Conservation (phyloP, 2,797 vertebrate species). For the Takifugu rubripes region DNA sequence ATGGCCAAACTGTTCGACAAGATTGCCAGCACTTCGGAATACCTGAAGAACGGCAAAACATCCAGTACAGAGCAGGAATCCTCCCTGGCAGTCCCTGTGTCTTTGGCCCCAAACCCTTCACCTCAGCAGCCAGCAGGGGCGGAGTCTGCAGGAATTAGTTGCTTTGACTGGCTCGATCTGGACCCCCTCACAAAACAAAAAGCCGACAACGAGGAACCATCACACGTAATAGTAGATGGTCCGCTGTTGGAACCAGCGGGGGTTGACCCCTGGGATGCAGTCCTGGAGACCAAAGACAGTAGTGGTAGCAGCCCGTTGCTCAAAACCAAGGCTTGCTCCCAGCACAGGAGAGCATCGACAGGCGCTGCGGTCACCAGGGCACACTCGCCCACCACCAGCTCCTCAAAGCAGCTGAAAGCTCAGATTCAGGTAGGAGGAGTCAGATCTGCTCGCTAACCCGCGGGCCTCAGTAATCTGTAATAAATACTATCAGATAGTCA, state of each 20-base stretch:
- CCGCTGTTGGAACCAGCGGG: constrained; percentile 54
- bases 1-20: constrained; percentile 95
- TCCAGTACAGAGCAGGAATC: constrained; percentile 76
- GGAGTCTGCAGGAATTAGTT: constrained; percentile 77
- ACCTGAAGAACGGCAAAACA: constrained; percentile 88
- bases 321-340: constrained; percentile 27
- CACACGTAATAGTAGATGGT: constrained; percentile 43
- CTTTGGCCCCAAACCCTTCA: constrained; percentile 75
- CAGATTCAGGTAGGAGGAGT: constrained; percentile 78
- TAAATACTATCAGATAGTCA: no score
- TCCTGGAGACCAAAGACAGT: constrained; percentile 81
- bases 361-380: constrained; percentile 85
- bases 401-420: constrained; percentile 61
- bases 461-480: no score
- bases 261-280: constrained; percentile 96
- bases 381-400: constrained; percentile 85
- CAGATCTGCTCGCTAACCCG: no score
- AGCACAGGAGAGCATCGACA: constrained; percentile 74
- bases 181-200: constrained; percentile 91
- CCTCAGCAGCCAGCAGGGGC: constrained; percentile 56
- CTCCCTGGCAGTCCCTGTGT: constrained; percentile 55
- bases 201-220: constrained; percentile 75
- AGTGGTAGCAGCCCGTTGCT: constrained; percentile 44
- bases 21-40: constrained; percentile 95
- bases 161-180: constrained; percentile 94